phyloP scores from a whole-genome alignment of 2,113 vertebrate species.

The Cochlearius cochlearius region DNA sequence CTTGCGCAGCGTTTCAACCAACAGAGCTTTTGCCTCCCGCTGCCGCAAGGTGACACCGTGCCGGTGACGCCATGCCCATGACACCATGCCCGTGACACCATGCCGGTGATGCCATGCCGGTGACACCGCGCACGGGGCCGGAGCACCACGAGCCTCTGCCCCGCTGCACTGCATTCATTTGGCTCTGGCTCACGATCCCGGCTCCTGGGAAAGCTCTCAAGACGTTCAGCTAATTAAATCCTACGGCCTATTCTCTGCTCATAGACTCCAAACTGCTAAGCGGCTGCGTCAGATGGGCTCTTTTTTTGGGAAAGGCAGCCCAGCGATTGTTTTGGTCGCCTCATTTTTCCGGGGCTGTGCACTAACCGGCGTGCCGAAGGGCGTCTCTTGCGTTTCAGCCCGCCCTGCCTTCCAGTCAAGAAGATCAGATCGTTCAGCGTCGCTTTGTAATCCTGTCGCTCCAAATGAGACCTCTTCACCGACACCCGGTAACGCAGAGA shows the following conservation, averaged over 20 bases:
- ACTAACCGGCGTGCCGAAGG: background rate
- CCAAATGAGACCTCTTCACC: background rate
- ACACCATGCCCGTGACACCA: background rate
- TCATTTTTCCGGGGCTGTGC: background rate
- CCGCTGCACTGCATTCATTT: background rate
- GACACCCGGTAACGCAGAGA: background rate
- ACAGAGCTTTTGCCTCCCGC: background rate
- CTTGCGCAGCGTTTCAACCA: background rate
- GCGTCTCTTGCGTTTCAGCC: background rate
- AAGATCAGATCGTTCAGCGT: background rate
- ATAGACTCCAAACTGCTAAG: background rate
- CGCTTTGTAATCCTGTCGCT: background rate
- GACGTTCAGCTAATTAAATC: background rate
- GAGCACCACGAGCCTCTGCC: background rate
- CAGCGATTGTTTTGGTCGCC: background rate
- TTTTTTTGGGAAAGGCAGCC: background rate
- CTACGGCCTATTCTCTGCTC: background rate
- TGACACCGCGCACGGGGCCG: rapidly evolving
- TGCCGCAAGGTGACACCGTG: background rate
- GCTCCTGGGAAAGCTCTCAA: background rate
- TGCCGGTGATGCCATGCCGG: background rate
- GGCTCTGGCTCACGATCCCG: background rate
- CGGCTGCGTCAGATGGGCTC: background rate
- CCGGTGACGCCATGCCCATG: background rate
- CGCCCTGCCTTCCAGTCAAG: background rate